Evolutionary conservation across 2,888 invertebrate species (phyloP).

Genomic region (Agrotis exclamationis): DNA sequence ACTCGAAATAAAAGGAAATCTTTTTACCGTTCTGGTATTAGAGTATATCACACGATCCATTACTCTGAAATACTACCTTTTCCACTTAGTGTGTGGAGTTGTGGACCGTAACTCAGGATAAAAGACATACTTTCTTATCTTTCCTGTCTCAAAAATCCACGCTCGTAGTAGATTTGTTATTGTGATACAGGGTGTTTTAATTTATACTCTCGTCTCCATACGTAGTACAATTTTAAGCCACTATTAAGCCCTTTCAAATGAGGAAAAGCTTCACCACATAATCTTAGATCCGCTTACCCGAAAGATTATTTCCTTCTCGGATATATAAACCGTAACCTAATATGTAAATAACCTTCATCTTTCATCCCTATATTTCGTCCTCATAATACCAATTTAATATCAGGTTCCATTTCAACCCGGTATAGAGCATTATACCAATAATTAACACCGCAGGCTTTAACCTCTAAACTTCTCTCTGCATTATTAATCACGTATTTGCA

Average conservation of each 20-base stretch:
- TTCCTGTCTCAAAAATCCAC: conserved; percentile 3
- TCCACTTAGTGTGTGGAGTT: conserved; percentile 31
- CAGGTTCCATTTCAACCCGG: conserved; percentile 27
- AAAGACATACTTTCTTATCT: conserved; percentile 8
- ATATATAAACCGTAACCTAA: conserved; percentile 21
- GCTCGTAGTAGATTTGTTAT: conserved; percentile 2
- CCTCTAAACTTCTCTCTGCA: conserved; percentile 26
- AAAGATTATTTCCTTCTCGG: conserved; percentile 4
- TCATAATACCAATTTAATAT: conserved; percentile 54
- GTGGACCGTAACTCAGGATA: conserved; percentile 39
- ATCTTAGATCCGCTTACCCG: conserved; percentile 7
- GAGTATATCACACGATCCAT: conserved; percentile 20
- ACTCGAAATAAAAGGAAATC: background rate
- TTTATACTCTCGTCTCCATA: background rate
- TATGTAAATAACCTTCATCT: conserved; percentile 44
- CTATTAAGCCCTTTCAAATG: background rate
- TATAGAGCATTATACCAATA: conserved; percentile 30
- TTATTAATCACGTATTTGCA: conserved; percentile 39
- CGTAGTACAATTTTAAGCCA: background rate
- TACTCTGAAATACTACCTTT: conserved; percentile 29
- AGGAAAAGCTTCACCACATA: conserved; percentile 1
- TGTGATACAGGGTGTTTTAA: conserved; percentile 3
- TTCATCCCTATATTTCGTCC: conserved; percentile 25
- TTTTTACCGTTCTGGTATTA: background rate
- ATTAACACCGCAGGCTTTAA: conserved; percentile 39